Base-by-base conservation (phyloP, 2,113 vertebrate genomes). In the Ranitomeya imitator region DNA sequence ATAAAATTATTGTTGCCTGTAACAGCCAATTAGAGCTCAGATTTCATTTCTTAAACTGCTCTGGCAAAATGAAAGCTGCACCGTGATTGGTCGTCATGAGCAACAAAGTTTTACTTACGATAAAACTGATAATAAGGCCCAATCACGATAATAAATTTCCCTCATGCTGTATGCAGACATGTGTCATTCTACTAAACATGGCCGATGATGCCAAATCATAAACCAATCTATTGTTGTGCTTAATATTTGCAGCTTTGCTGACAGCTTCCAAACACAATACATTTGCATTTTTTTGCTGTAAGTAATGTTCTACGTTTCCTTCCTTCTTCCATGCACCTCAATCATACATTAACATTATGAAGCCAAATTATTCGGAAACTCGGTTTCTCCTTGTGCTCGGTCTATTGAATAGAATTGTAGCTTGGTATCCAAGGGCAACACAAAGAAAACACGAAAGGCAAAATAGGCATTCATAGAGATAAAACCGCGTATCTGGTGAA, bases 371-470 rank as follows among this genome's bases (percentile, higher is more conserved):
- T 76, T 76, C 21, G 37, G 6, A 21, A 52, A 76, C 73, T 52
- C 37, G 37, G 52, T 76, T 52, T 74, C 71, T 18, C 8, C 71
- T 74, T 52, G 73, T 4, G 16, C 45, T 76, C 73, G 7, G 37
- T 76, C 73, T 76, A 76, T 52, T 76, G 73, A 76, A 76, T 76
- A 45, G 26, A 74, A 76, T 52, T 21, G 73, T 21, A 51, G 73
- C 73, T 76, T 76, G 51, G 73, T 76, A 76, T 76, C 73, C 73
- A 76, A 76, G 73, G 45, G 73, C 73, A 76, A 76, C 73, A 52
- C 51, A 76, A 76, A 76, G 45, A 45, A 76, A 51, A 76, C 45
- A 76, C 45, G 18, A 76, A 76, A 76, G 73, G 73, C 73, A 52
- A 74, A 76, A 52, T 52, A 51, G 37, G 37, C 4, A 76, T 76